A percentile compares a stretch with the other conserved stretches of the same genome.
Conservation (phyloP, 2,888 invertebrate genomes). For the Octonoba sinensis region DNA sequence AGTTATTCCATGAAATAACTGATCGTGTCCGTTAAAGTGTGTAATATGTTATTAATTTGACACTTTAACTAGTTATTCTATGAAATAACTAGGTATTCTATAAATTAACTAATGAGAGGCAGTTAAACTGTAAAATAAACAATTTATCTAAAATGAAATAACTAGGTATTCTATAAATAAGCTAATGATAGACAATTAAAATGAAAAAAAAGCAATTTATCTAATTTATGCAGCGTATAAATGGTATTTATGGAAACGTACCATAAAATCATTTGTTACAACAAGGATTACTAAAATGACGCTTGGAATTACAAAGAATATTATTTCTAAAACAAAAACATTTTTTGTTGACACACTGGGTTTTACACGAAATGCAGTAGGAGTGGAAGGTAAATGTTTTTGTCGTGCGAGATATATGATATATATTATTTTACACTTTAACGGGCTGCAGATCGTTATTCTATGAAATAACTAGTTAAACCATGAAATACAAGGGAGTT, state of each 20-base stretch:
- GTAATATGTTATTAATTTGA: conserved; percentile 48
- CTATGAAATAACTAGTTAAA: conserved; percentile 51
- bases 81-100: no score
- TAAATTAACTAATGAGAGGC: no score
- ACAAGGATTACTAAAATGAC: conserved; percentile 4
- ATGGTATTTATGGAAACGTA: conserved; percentile 46
- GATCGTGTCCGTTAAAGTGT: conserved; percentile 51
- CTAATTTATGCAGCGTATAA: conserved; percentile 50
- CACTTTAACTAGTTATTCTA: no score
- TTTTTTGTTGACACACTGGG: no score
- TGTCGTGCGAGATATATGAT: conserved; percentile 25
- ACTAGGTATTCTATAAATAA: no score
- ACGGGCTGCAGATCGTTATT: conserved; percentile 18
- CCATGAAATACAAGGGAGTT: conserved; percentile 47
- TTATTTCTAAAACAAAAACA: no score
- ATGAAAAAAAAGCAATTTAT: conserved; percentile 46
- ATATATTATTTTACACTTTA: conserved; percentile 1
- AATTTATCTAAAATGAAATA: no score
- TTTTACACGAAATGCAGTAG: conserved; percentile 51
- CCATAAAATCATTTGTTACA: conserved; percentile 45
- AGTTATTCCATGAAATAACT: conserved; percentile 53
- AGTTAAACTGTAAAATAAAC: no score
- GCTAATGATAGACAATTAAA: conserved; percentile 45
- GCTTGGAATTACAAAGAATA: no score
- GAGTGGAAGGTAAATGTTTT: conserved; percentile 39